phyloP scores from a whole-genome alignment of 2,888 invertebrate genomes.

The Agrotis exclamationis region DNA sequence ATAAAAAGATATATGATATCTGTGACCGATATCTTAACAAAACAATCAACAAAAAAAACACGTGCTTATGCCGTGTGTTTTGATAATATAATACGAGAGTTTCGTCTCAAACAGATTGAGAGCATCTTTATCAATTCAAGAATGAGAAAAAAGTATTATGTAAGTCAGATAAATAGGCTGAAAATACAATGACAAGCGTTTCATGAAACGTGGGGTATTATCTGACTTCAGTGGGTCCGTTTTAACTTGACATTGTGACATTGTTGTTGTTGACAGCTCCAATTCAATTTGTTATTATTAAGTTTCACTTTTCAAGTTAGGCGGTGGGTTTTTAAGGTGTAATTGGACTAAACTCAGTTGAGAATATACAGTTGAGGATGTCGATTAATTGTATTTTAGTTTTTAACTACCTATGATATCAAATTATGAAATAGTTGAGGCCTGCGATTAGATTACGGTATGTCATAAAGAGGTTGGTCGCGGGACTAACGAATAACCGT shows the following conservation, averaged over 20 bases:
- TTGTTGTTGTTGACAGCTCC: no score
- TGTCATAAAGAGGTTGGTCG: no score
- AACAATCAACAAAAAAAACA: slow-evolving; percentile 12
- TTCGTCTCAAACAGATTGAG: background rate
- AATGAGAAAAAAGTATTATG: slow-evolving; percentile 2
- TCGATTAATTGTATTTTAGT: no score
- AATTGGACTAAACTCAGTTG: no score
- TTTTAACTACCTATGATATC: no score
- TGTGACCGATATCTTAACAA: background rate
- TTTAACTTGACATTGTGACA: slow-evolving; percentile 2
- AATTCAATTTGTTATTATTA: no score
- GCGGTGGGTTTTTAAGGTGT: no score
- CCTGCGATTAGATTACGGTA: no score
- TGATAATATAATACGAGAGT: background rate
- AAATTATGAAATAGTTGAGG: no score
- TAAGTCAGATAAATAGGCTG: slow-evolving; percentile 8
- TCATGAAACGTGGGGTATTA: background rate
- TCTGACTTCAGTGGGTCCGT: background rate
- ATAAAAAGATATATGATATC: slow-evolving; percentile 1
- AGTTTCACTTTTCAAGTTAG: no score
- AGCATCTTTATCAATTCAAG: background rate
- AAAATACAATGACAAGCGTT: background rate
- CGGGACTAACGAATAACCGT: no score
- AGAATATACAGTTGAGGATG: no score
- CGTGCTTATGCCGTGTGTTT: slow-evolving; percentile 16